These are phyloP conservation scores for Macrobrachium rosenbergii DNA, from an alignment of 1,140 invertebrate genomes.

Conservation along the genomic window DNA sequence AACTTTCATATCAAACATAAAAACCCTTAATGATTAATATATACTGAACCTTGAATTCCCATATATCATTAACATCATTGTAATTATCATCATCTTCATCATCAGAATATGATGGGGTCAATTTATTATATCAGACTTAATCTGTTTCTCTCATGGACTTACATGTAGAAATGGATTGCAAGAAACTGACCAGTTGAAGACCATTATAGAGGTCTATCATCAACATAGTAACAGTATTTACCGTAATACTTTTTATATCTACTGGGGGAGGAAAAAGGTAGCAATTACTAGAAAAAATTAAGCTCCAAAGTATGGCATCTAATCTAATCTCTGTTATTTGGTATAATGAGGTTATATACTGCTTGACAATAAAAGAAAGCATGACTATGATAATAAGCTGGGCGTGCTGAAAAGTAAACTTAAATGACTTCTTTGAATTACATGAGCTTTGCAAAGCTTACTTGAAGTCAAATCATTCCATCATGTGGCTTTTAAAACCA, in stretches of 20 bases:
- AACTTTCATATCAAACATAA: constrained; percentile 5
- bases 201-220: too few species aligned
- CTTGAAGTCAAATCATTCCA: constrained; percentile 32
- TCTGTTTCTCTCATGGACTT: too few species aligned
- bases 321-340: constrained; percentile 59
- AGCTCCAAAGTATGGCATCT: constrained; percentile 61
- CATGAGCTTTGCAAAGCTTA: constrained; percentile 23
- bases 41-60: constrained; percentile 27
- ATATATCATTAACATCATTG: constrained; percentile 34
- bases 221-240: constrained; percentile 47
- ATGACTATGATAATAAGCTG: constrained; percentile 25
- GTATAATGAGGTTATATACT: constrained; percentile 61
- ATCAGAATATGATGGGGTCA: background rate
- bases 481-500: constrained; percentile 41
- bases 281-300: constrained; percentile 54
- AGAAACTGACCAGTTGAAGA: too few species aligned
- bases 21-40: too few species aligned
- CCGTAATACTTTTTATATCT: constrained; percentile 35
- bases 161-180: too few species aligned
- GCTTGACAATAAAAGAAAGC: constrained; percentile 33
- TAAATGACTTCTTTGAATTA: constrained; percentile 13
- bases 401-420: constrained; percentile 36
- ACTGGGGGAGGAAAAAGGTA: constrained; percentile 56
- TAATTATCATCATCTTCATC: constrained; percentile 25
- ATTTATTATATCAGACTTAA: too few species aligned